A percentile compares a stretch with the other conserved stretches of the same genome.
Conservation (phyloP, 2,888 invertebrate genomes). For the Spilosoma lubricipeda region DNA sequence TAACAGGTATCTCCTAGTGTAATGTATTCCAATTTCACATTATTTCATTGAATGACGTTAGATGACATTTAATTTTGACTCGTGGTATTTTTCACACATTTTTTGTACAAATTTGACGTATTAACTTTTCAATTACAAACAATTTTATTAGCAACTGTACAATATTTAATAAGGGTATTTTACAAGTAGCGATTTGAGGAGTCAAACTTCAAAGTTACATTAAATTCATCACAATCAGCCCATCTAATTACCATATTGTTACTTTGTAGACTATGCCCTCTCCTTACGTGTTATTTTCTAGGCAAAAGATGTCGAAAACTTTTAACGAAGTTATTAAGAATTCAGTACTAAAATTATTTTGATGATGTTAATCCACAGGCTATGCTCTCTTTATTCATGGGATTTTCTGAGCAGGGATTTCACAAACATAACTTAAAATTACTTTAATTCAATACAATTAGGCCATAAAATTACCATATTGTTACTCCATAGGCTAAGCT, state of each 20-base stretch:
- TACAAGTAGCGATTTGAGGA: neutral
- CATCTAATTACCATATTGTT: neutral
- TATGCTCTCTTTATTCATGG: neutral
- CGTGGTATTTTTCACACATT: neutral
- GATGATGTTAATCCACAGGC: too few species aligned
- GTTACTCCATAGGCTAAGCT: neutral
- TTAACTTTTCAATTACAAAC: neutral
- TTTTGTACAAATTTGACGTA: neutral
- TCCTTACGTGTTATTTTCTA: neutral
- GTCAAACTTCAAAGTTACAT: neutral
- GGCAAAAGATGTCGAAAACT: too few species aligned
- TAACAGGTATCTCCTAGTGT: slow-evolving; percentile 76
- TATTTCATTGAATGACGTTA: neutral
- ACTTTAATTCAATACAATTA: neutral
- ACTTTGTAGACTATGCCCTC: neutral
- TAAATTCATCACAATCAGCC: neutral
- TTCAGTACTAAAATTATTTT: too few species aligned
- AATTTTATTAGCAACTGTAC: neutral
- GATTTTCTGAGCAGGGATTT: neutral
- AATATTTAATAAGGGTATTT: neutral
- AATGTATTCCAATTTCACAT: slow-evolving; percentile 15
- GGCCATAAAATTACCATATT: neutral
- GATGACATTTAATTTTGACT: neutral
- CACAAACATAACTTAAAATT: neutral
- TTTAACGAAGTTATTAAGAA: too few species aligned